Evolutionary conservation across 2,888 invertebrate species (phyloP).

Genomic region (Ephialtes manifestator): DNA sequence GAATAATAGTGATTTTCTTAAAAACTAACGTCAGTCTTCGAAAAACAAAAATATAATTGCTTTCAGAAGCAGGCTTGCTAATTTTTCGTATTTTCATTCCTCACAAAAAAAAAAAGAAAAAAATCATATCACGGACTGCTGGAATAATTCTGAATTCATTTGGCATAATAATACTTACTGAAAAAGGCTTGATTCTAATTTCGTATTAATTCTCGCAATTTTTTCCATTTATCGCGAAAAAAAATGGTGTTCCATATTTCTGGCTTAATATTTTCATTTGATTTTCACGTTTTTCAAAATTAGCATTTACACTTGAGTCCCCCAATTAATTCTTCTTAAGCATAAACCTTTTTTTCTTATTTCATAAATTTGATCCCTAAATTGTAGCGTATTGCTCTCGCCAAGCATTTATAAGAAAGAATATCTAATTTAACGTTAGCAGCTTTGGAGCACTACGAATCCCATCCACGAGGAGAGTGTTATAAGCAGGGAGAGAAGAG

Average conservation of each 20-base stretch:
- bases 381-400: neutral
- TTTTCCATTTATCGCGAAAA: neutral
- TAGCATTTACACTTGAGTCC: neutral
- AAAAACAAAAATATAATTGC: neutral
- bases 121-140: neutral
- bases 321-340: neutral
- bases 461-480: slow-evolving; percentile 35
- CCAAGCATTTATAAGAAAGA: slow-evolving; percentile 20
- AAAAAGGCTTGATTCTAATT: neutral
- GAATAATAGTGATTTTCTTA: neutral
- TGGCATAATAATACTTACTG: neutral
- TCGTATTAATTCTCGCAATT: neutral
- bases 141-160: neutral
- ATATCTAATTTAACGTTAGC: slow-evolving; percentile 41
- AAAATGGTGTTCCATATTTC: neutral
- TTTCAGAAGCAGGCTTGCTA: neutral
- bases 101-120: neutral
- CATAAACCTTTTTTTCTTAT: neutral
- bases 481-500: neutral
- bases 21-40: neutral
- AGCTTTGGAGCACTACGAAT: slow-evolving; percentile 21
- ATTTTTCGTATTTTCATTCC: neutral
- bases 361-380: neutral
- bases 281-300: neutral
- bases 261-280: neutral